Conservation (phyloP, 2,888 invertebrate genomes). For the Lomographa bimaculata region DNA sequence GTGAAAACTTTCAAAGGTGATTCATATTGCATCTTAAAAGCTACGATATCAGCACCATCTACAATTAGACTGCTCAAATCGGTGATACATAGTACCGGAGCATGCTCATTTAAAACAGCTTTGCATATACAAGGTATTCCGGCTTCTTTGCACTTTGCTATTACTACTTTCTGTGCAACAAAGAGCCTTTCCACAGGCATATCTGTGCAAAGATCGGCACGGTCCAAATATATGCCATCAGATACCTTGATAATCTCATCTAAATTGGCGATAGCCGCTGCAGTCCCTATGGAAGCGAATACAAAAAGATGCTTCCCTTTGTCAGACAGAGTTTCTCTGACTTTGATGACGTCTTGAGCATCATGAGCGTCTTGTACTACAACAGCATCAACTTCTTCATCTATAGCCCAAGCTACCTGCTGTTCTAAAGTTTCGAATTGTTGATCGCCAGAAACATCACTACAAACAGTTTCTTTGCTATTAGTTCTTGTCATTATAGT, state of each 20-base stretch:
- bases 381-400: conserved; percentile 67
- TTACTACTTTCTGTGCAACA: conserved; percentile 93
- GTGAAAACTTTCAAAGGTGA: conserved; percentile 65
- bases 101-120: conserved; percentile 92
- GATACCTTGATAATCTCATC: conserved; percentile 90
- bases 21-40: conserved; percentile 86
- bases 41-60: conserved; percentile 94
- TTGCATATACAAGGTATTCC: conserved; percentile 96
- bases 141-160: conserved; percentile 91
- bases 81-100: conserved; percentile 89
- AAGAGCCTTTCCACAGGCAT: conserved; percentile 94
- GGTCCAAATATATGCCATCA: conserved; percentile 95
- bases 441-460: conserved; percentile 85
- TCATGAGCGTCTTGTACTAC: conserved; percentile 60
- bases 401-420: conserved; percentile 72
- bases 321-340: conserved; percentile 57
- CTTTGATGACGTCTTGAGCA: conserved; percentile 51
- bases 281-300: conserved; percentile 66
- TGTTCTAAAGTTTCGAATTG: conserved; percentile 86
- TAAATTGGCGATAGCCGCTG: conserved; percentile 71
- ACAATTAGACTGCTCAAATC: conserved; percentile 96
- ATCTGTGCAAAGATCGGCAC: conserved; percentile 93
- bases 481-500: too few relatives aligned
- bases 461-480: conserved; percentile 61
- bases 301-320: conserved; percentile 73